Evolutionary conservation across 1,140 invertebrate species (phyloP).

Genomic region (Ptiloglossa arizonensis): DNA sequence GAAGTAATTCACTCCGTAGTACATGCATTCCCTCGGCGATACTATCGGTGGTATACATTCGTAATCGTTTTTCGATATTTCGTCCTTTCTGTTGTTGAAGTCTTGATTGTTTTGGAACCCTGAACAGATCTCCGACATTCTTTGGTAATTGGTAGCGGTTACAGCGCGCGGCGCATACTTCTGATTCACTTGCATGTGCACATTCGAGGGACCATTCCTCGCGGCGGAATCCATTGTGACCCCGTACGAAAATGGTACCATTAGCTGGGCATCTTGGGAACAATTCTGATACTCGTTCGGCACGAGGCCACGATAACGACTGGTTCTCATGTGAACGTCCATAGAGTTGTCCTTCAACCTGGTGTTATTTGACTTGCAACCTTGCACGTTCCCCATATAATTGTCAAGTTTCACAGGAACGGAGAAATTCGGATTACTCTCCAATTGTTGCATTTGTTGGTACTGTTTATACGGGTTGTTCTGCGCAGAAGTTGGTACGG

Average conservation of each 20-base stretch:
- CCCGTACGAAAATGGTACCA: conserved; percentile 22
- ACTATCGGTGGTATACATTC: conserved; percentile 55
- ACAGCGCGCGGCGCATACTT: conserved; percentile 3
- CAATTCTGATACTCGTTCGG: conserved; percentile 43
- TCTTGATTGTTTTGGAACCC: conserved; percentile 5
- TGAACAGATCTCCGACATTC: conserved; percentile 18
- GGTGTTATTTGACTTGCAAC: conserved; percentile 23
- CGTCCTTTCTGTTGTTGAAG: background rate
- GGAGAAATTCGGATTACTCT: conserved; percentile 5
- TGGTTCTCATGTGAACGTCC: conserved; percentile 23
- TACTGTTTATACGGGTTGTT: conserved; percentile 38
- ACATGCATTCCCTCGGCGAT: conserved; percentile 57
- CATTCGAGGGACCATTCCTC: conserved; percentile 1
- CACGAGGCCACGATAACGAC: conserved; percentile 26
- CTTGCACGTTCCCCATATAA: conserved; percentile 25
- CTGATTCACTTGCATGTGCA: conserved; percentile 28
- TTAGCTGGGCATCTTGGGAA: conserved; percentile 1
- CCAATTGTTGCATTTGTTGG: conserved; percentile 15
- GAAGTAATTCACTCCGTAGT: conserved; percentile 29
- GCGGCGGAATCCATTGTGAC: conserved; percentile 20
- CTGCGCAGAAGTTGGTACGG: conserved; percentile 3
- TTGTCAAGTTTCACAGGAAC: conserved; percentile 37
- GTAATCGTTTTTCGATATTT: conserved; percentile 15
- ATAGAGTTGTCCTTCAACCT: conserved; percentile 12
- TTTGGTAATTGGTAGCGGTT: conserved; percentile 20